These are phyloP conservation scores for Sitodiplosis mosellana DNA, from an alignment of 1,140 invertebrate species.

Conservation along the genomic window DNA sequence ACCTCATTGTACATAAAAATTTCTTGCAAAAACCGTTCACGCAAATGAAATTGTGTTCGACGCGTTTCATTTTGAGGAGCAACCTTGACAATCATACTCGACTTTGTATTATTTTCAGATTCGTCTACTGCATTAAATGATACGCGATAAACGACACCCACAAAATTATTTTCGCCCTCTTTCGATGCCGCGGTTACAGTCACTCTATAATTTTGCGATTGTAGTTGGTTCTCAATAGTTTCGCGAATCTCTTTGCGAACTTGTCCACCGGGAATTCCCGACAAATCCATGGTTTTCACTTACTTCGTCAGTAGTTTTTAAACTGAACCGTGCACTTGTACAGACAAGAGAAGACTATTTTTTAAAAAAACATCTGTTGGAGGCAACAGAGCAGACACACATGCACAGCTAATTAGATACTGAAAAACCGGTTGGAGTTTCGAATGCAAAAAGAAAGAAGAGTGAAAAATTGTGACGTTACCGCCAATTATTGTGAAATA, in stretches of 20 bases:
- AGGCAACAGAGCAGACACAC: too few relatives aligned
- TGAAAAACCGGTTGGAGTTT: too few relatives aligned
- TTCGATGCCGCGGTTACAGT: not conserved
- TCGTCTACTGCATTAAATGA: not conserved
- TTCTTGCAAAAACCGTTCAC: slow-evolving; percentile 6
- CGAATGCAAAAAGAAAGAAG: too few relatives aligned
- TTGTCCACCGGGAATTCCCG: too few relatives aligned
- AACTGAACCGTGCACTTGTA: too few relatives aligned
- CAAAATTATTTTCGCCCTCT: not conserved
- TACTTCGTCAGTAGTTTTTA: too few relatives aligned
- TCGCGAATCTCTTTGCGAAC: not conserved
- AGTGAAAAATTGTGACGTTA: too few relatives aligned
- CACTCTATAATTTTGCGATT: not conserved
- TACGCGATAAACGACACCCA: not conserved
- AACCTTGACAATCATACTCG: not conserved
- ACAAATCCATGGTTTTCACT: too few relatives aligned
- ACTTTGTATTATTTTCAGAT: not conserved
- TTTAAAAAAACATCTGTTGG: too few relatives aligned
- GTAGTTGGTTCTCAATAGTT: not conserved
- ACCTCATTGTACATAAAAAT: slow-evolving; percentile 13
- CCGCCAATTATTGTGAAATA: too few relatives aligned
- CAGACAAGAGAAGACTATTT: too few relatives aligned
- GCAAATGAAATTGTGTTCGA: not conserved
- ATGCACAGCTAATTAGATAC: too few relatives aligned
- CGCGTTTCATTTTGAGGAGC: slow-evolving; percentile 1